phyloP scores from a whole-genome alignment of 2,797 vertebrate species.

The Pyrocephalus nanus region DNA sequence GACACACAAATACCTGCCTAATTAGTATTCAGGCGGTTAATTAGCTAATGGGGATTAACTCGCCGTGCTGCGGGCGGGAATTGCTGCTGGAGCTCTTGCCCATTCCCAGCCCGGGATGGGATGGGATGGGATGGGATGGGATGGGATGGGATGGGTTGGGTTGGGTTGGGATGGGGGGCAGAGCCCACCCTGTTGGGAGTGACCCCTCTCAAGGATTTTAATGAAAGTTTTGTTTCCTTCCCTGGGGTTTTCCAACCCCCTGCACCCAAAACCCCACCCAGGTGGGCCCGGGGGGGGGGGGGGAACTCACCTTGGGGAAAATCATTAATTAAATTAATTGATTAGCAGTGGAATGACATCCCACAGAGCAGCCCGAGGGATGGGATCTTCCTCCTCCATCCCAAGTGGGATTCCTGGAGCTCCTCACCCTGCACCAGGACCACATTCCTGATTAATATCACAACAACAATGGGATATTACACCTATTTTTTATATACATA shows the following conservation, averaged over 20 bases:
- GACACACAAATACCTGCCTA: constrained; percentile 47
- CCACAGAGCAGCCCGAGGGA: neutral
- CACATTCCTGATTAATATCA: fast-evolving
- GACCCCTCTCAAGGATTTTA: neutral
- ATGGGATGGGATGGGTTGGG: neutral
- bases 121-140: neutral
- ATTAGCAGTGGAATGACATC: fast-evolving
- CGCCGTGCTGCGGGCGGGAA: neutral
- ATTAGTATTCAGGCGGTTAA: constrained; percentile 43
- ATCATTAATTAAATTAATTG: neutral
- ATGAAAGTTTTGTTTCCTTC: neutral
- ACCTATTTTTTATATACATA: no score
- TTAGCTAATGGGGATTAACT: constrained; percentile 44
- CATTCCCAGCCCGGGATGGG: neutral
- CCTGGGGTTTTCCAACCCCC: neutral
- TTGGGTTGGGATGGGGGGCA: neutral
- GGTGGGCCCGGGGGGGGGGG: fast-evolving
- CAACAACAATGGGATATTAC: neutral
- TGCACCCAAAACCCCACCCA: fast-evolving
- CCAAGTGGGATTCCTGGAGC: fast-evolving
- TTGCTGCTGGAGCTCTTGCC: neutral
- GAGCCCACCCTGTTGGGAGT: neutral
- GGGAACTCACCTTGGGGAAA: fast-evolving
- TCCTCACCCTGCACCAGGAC: fast-evolving
- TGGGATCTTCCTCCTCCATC: neutral